Conservation (phyloP, 1,140 invertebrate genomes). For the Eumeta japonica region DNA sequence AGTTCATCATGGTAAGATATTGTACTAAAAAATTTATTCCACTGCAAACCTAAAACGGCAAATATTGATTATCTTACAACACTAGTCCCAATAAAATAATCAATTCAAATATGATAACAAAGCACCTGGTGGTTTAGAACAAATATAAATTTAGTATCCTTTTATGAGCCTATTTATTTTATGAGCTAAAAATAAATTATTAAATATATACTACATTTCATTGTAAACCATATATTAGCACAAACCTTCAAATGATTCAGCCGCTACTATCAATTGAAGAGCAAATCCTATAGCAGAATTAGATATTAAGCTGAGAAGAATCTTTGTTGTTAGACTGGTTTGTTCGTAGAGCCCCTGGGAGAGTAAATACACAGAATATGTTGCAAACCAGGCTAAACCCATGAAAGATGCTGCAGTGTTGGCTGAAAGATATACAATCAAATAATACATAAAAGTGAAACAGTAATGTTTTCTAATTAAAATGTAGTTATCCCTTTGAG, state of each 20-base stretch:
- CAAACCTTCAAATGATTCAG: too few relatives aligned
- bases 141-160: slow-evolving; percentile 5
- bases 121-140: too few relatives aligned
- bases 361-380: slow-evolving; percentile 73
- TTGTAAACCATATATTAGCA: too few relatives aligned
- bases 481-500: too few relatives aligned
- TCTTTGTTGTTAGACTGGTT: slow-evolving; percentile 49
- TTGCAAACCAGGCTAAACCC: slow-evolving; percentile 71
- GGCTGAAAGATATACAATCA: slow-evolving; percentile 48
- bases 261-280: slow-evolving; percentile 64
- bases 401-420: slow-evolving; percentile 73
- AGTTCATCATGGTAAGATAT: slow-evolving; percentile 72
- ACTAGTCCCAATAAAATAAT: too few relatives aligned
- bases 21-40: slow-evolving; percentile 68
- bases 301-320: slow-evolving; percentile 61
- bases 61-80: too few relatives aligned
- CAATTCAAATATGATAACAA: too few relatives aligned
- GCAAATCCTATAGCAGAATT: slow-evolving; percentile 73
- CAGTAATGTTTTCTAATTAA: slow-evolving; percentile 52
- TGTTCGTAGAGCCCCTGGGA: slow-evolving; percentile 44
- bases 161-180: slow-evolving; percentile 1
- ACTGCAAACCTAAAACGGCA: slow-evolving; percentile 68
- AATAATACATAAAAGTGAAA: slow-evolving; percentile 55
- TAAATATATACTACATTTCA: too few relatives aligned
- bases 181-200: slow-evolving; percentile 1